Percentiles rank a stretch among this genome's conserved stretches.
phyloP scores from a whole-genome alignment of 2,797 vertebrate genomes.

The Syngnathus acus region DNA sequence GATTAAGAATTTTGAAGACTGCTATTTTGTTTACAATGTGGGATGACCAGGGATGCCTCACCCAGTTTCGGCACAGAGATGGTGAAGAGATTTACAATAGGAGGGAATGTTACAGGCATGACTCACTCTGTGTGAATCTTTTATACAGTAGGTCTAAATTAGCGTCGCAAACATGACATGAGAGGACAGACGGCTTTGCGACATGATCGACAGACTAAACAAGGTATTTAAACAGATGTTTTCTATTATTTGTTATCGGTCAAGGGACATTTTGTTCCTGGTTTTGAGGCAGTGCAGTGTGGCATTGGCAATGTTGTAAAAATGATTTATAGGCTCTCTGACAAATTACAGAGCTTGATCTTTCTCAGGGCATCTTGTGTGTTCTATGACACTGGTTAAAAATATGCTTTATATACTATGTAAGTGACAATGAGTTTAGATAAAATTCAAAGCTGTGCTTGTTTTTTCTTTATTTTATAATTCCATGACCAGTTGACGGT shows the following conservation, averaged over 20 bases:
- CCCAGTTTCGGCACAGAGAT: neutral
- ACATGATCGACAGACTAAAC: neutral
- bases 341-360: slow-evolving; percentile 5
- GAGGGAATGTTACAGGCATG: neutral
- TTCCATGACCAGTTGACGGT: neutral
- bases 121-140: neutral
- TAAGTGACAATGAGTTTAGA: neutral
- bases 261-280: slow-evolving; percentile 6
- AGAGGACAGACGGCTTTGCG: slow-evolving; percentile 2
- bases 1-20: neutral
- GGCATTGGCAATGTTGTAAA: slow-evolving; percentile 1
- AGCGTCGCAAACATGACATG: slow-evolving; percentile 1
- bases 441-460: neutral
- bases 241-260: slow-evolving; percentile 1
- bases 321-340: neutral
- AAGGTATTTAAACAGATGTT: slow-evolving; percentile 2
- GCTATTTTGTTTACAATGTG: slow-evolving; percentile 2
- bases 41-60: neutral
- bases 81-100: neutral
- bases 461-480: neutral
- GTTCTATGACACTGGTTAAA: neutral
- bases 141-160: neutral
- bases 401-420: slow-evolving; percentile 1
- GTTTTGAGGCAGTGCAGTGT: slow-evolving; percentile 1
- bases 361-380: slow-evolving; percentile 4